phyloP scores from a whole-genome alignment of 2,797 vertebrate genomes.

The Etheostoma perlongum region DNA sequence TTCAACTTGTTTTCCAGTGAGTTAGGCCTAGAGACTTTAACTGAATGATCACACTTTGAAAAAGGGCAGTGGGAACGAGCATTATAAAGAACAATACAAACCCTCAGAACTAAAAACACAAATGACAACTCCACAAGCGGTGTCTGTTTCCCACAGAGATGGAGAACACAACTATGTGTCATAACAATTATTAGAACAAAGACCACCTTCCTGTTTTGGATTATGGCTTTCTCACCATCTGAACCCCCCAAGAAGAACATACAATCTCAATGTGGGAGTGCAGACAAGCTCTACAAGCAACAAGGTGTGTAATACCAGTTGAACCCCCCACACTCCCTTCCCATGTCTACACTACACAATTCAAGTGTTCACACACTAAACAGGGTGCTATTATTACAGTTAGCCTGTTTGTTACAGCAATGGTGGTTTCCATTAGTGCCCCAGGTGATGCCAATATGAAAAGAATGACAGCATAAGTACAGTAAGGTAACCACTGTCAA shows the following conservation, averaged over 20 bases:
- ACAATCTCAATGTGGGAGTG: conserved; percentile 36
- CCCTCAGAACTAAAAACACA: conserved; percentile 48
- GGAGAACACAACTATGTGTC: conserved; percentile 44
- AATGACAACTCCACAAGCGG: conserved; percentile 47
- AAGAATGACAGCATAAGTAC: conserved; percentile 50
- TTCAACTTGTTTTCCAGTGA: conserved; percentile 55
- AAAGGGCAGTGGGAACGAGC: conserved; percentile 31
- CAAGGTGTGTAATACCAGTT: conserved; percentile 49
- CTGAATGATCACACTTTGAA: conserved; percentile 38
- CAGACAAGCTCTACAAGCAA: conserved; percentile 62
- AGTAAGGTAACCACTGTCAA: conserved; percentile 26
- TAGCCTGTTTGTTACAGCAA: conserved; percentile 40
- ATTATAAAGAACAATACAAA: conserved; percentile 47
- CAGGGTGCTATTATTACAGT: conserved; percentile 41
- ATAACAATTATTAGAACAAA: conserved; percentile 76
- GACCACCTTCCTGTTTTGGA: conserved; percentile 65
- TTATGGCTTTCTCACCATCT: conserved; percentile 49
- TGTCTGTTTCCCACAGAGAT: conserved; percentile 58
- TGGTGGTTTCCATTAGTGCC: conserved; percentile 40
- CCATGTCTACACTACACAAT: conserved; percentile 59
- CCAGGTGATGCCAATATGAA: conserved; percentile 17
- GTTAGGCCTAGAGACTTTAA: conserved; percentile 36
- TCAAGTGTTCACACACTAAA: conserved; percentile 41
- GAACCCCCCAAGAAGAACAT: conserved; percentile 46
- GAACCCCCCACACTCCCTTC: conserved; percentile 4